Evolutionary conservation across 1,140 invertebrate species (phyloP), one percentile per base, ranked within the genome.

Genomic region (Wiebesia pumilae): DNA sequence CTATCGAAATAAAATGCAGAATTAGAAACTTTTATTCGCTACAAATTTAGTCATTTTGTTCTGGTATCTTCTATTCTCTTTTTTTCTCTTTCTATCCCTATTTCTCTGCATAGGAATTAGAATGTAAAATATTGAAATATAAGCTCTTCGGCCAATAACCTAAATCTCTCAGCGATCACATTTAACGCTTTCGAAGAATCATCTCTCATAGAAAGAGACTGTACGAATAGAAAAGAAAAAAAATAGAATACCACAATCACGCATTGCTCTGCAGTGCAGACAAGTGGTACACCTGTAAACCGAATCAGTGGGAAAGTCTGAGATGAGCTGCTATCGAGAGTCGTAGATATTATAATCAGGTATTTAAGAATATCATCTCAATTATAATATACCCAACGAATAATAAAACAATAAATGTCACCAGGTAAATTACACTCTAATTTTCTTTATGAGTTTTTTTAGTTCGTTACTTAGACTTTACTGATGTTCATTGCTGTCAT

Each of bases 261-360:
- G 43, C 27, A 77, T 6, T 51, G 27, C 0, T 21, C 69, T 38
- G 24, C 6, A 71, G 16, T 38, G 24, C 6, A 71, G 16, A 35
- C 75, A 77, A 35, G 7, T 6, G 0, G 30, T 35, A 19, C 4
- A 27, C 54, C 16, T 14, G 33, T 62, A 43, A 73, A 71, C 71
- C 35, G 67, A 82, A 43, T 82, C 35, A 47, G 47, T 62, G 51
- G 2, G 35, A 81, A n/a, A 21, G 30, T 14, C 30, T 65, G 54
- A 84, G 82, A 84, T 84, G 82, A 77, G 33, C 35, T 83, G 9
- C 30, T 75, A 21, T 58, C 67, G 51, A 58, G 30, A n/a, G 7
- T 77, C 12, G 33, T 40, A 27, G 30, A 84, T 77, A 77, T 84
- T 84, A 19, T 77, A 35, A 77, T 83, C 65, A 73, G 81, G 67